These are phyloP conservation scores for Hylaeus volcanicus DNA, from an alignment of 1,140 invertebrate genomes.

Conservation along the genomic window DNA sequence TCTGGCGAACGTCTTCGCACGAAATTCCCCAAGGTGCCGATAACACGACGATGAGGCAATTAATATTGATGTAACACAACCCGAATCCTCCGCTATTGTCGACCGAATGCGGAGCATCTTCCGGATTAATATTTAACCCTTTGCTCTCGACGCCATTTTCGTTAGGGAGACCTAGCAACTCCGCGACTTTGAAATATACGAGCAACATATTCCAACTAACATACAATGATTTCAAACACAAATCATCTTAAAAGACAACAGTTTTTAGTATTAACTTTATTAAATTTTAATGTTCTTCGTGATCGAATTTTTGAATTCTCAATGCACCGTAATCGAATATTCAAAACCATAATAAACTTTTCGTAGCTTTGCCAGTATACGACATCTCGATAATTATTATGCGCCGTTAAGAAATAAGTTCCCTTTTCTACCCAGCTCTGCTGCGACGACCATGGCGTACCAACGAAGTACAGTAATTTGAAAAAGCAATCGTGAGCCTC, in stretches of 20 bases:
- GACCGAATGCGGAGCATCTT: constrained; percentile 45
- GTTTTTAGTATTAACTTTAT: too few relatives aligned
- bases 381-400: constrained; percentile 57
- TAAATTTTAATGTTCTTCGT: background rate
- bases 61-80: constrained; percentile 57
- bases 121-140: constrained; percentile 53
- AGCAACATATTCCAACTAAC: too few relatives aligned
- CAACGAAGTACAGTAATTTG: constrained; percentile 50
- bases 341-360: constrained; percentile 52
- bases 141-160: background rate
- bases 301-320: constrained; percentile 47
- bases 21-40: constrained; percentile 54
- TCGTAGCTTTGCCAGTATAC: constrained; percentile 13
- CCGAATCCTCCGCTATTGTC: constrained; percentile 41
- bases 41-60: constrained; percentile 61
- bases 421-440: background rate
- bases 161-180: too few relatives aligned
- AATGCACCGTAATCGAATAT: constrained; percentile 22
- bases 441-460: background rate
- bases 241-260: too few relatives aligned
- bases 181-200: too few relatives aligned
- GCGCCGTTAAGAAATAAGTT: constrained; percentile 57
- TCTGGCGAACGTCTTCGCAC: background rate
- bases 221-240: too few relatives aligned
- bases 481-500: constrained; percentile 54